Base-by-base conservation (phyloP, 2,888 invertebrate genomes). In the Caenorhabditis imperialis region DNA sequence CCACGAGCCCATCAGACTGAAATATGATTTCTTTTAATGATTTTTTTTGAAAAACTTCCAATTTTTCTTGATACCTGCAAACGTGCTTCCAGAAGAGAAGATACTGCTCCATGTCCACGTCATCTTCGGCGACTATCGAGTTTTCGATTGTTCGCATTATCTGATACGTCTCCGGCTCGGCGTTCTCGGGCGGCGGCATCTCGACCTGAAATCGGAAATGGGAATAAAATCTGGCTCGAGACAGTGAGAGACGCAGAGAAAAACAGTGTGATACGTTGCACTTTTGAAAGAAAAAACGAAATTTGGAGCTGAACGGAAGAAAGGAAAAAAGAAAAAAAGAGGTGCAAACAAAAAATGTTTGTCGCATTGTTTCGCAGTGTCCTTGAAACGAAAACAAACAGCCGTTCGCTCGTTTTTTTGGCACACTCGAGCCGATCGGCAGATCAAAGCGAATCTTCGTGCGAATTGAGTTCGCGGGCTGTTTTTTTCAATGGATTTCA, bases 1-100 rank as follows among this genome's bases (percentile, higher is more conserved):
- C 72, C 72, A 73, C 25, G 53, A 40, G 18, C 35, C 12, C 72
- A 73, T 73, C 12, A 73, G 44, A 22, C 72, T 65, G 47, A 38
- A 63, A 60, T 5, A 1, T 10, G n/a, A 2, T 4, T 2, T 3
- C 18, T 1, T 27, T 47, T 8, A n/a, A n/a, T n/a, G n/a, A n/a
- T n/a, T n/a, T n/a, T n/a, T n/a, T n/a, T n/a, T n/a, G n/a, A n/a
- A n/a, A n/a, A n/a, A n/a, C n/a, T n/a, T n/a, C n/a, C n/a, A n/a
- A n/a, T n/a, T n/a, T n/a, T n/a, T n/a, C n/a, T n/a, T n/a, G 37
- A 57, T 30, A 71, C 71, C 27, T 50, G 47, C 72, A 72, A 22
- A 72, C 58, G 23, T 72, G 55, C 23, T 53, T 44, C 72, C 72
- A 72, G 25, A 72, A 63, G 7, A 30, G 53, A 6, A 63, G 3